A percentile compares a stretch with the other conserved stretches of the same genome.
phyloP scores from a whole-genome alignment of 37 sponge, comb jelly and placozoan genomes.

The Haliclona indistincta region DNA sequence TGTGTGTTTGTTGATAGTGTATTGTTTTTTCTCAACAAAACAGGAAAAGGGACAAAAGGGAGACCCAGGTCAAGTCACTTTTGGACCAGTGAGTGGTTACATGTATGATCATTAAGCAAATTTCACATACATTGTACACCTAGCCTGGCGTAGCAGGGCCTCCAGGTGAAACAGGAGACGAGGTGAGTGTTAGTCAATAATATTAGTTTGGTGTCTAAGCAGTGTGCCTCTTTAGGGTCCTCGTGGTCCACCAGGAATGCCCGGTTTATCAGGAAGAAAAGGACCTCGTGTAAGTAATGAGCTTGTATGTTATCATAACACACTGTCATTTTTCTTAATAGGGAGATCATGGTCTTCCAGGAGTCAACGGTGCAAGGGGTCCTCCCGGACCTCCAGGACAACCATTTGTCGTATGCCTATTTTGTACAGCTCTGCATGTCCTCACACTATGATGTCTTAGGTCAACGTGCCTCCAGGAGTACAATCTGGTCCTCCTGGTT shows the following conservation, averaged over 20 bases:
- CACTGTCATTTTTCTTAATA: neutral
- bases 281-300: constrained; percentile 46
- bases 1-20: neutral
- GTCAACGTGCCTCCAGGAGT: neutral
- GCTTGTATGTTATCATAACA: no score
- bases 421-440: neutral
- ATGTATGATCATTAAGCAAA: neutral
- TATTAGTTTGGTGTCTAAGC: neutral
- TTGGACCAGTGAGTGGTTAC: constrained; percentile 51
- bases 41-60: constrained; percentile 76
- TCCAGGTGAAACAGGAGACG: constrained; percentile 42
- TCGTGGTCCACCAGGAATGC: constrained; percentile 53
- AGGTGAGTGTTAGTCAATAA: neutral
- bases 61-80: constrained; percentile 32
- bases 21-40: neutral
- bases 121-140: neutral
- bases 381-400: constrained; percentile 78
- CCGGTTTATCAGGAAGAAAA: constrained; percentile 54
- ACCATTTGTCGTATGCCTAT: constrained; percentile 40
- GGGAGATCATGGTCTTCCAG: constrained; percentile 63
- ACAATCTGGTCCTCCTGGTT: neutral
- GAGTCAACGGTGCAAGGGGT: constrained; percentile 48
- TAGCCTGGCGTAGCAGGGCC: constrained; percentile 49
- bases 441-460: neutral
- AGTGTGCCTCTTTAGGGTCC: constrained; percentile 20